Evolutionary conservation across 2,888 invertebrate species (phyloP).

Genomic region (Aquatica leii): DNA sequence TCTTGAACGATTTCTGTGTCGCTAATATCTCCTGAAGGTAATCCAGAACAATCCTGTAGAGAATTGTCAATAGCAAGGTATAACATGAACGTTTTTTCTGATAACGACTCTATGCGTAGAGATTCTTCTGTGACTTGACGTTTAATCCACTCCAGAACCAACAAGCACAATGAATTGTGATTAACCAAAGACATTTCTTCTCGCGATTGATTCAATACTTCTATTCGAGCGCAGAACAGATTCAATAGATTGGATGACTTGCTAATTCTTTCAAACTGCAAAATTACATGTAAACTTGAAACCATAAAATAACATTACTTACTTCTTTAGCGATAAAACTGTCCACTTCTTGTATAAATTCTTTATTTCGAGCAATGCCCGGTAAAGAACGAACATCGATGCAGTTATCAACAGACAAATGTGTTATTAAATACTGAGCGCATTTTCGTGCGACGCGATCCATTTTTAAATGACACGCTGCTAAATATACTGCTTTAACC

Average conservation of each 20-base stretch:
- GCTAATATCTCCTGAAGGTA: constrained; percentile 69
- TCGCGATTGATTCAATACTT: constrained; percentile 77
- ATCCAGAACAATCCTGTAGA: constrained; percentile 80
- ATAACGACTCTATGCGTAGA: constrained; percentile 57
- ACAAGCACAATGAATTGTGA: constrained; percentile 67
- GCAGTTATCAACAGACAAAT: constrained; percentile 68
- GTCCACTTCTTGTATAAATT: constrained; percentile 73
- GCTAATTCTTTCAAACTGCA: constrained; percentile 71
- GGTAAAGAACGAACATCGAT: constrained; percentile 70
- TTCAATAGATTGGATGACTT: constrained; percentile 69
- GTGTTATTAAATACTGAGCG: constrained; percentile 72
- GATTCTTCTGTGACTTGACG: constrained; percentile 58
- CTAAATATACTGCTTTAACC: constrained; percentile 80
- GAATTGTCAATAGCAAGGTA: constrained; percentile 79
- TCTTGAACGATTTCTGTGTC: constrained; percentile 82
- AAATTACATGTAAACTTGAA: constrained; percentile 7
- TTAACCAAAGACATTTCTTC: constrained; percentile 70
- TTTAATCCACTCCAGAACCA: constrained; percentile 72
- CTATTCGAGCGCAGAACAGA: constrained; percentile 74
- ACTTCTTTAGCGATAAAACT: constrained; percentile 74
- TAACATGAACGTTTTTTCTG: constrained; percentile 76
- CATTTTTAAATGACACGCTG: constrained; percentile 81
- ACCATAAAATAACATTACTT: constrained; percentile 52
- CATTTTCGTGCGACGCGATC: constrained; percentile 76
- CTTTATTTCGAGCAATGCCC: constrained; percentile 66